These are phyloP conservation scores for Procambarus virginalis DNA, from an alignment of 1,140 invertebrate species.

Conservation along the genomic window DNA sequence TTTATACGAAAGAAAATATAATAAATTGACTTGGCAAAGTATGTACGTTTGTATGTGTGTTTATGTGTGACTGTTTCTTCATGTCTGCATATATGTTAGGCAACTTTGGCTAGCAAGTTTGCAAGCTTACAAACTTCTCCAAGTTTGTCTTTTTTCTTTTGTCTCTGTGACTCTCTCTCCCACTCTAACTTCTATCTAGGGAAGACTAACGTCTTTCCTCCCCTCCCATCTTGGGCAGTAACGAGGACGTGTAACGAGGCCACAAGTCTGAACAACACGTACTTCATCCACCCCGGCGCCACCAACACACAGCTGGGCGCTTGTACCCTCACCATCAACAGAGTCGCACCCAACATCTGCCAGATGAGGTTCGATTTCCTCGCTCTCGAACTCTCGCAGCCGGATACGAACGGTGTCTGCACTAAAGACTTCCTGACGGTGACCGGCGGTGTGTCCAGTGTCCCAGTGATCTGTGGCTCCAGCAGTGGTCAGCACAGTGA, in stretches of 20 bases:
- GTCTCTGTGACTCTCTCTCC: too few relatives aligned
- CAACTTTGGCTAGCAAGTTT: too few relatives aligned
- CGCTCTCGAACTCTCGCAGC: slow-evolving; percentile 82
- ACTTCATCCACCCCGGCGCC: slow-evolving; percentile 72
- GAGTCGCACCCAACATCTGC: slow-evolving; percentile 82
- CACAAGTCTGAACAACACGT: slow-evolving; percentile 72
- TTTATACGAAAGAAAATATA: too few relatives aligned
- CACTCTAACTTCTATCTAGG: background rate
- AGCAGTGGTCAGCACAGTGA: background rate
- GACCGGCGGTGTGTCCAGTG: background rate
- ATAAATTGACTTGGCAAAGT: too few relatives aligned
- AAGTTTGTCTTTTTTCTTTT: too few relatives aligned
- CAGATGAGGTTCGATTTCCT: slow-evolving; percentile 87
- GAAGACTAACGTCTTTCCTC: slow-evolving; percentile 70
- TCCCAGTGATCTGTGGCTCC: background rate
- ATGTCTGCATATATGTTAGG: too few relatives aligned
- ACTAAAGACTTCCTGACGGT: slow-evolving; percentile 71
- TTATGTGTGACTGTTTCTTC: too few relatives aligned
- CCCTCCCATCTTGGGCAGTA: slow-evolving; percentile 54
- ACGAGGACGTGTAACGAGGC: slow-evolving; percentile 71
- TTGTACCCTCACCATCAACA: slow-evolving; percentile 82
- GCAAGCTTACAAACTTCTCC: too few relatives aligned
- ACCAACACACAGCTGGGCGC: slow-evolving; percentile 78
- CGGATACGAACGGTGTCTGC: slow-evolving; percentile 83
- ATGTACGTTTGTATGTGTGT: too few relatives aligned